These are phyloP conservation scores for Apogon talboti DNA, from an alignment of 2,797 vertebrate genomes.

Conservation along the genomic window DNA sequence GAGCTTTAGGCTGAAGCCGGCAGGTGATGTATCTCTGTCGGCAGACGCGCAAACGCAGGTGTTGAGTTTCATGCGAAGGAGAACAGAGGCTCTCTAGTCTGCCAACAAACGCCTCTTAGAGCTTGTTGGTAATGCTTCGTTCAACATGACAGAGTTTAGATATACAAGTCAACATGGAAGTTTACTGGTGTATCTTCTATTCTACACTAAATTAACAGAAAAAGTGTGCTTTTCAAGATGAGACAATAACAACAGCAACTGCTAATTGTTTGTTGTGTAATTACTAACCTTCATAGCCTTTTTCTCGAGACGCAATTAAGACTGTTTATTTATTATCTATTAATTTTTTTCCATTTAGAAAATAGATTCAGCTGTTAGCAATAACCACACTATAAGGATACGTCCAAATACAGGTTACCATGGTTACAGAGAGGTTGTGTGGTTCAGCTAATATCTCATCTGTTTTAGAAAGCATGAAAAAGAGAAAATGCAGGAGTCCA, in stretches of 20 bases:
- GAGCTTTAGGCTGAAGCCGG: constrained; percentile 10
- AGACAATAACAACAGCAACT: neutral
- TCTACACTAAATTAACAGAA: neutral
- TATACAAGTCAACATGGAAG: neutral
- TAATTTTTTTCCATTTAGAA: constrained; percentile 37
- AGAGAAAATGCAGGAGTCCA: constrained; percentile 4
- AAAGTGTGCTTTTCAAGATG: neutral
- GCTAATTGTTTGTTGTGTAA: neutral
- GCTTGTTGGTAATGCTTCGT: constrained; percentile 10
- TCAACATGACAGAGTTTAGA: neutral
- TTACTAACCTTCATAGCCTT: constrained; percentile 1
- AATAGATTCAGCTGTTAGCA: constrained; percentile 20
- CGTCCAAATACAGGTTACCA: constrained; percentile 50
- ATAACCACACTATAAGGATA: constrained; percentile 19
- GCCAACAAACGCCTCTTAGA: constrained; percentile 4
- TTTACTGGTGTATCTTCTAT: constrained; percentile 14
- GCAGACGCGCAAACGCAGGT: constrained; percentile 40
- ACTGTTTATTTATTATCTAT: neutral
- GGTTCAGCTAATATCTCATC: constrained; percentile 42
- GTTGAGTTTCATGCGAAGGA: constrained; percentile 57
- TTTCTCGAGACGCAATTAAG: neutral
- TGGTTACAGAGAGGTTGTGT: constrained; percentile 52
- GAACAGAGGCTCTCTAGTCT: constrained; percentile 21
- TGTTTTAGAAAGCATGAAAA: constrained; percentile 25
- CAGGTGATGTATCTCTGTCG: constrained; percentile 68